phyloP scores from a whole-genome alignment of 1,140 invertebrate genomes.

The Centruroides vittatus region DNA sequence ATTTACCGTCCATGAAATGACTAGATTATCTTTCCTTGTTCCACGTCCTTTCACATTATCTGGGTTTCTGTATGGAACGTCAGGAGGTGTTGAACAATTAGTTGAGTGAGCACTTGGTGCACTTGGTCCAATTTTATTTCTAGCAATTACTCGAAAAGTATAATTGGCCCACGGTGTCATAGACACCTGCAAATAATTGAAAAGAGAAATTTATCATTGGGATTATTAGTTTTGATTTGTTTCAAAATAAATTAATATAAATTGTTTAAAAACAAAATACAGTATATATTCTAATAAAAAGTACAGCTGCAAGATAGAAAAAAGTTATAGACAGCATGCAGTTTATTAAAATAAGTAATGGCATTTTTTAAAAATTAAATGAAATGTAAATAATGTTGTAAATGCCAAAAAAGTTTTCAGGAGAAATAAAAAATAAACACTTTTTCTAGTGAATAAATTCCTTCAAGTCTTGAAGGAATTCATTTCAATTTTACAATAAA shows the following conservation, averaged over 20 bases:
- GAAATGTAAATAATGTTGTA: too few species aligned
- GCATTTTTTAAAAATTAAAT: too few species aligned
- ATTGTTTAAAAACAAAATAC: constrained; percentile 1
- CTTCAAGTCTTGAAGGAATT: too few species aligned
- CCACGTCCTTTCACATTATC: constrained; percentile 85
- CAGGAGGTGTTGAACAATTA: constrained; percentile 65
- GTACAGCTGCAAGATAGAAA: too few species aligned
- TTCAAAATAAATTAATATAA: background rate
- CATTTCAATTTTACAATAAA: too few species aligned
- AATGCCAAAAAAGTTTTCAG: too few species aligned
- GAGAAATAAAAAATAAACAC: too few species aligned
- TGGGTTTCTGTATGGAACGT: constrained; percentile 87
- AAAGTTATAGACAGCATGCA: too few species aligned
- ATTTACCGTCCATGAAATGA: constrained; percentile 85
- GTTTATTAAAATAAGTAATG: too few species aligned
- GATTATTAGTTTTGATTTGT: background rate
- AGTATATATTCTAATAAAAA: too few species aligned
- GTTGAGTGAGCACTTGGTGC: constrained; percentile 62
- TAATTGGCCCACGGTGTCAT: constrained; percentile 92
- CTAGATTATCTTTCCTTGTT: constrained; percentile 69
- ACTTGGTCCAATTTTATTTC: constrained; percentile 85
- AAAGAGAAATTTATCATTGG: background rate
- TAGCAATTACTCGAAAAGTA: constrained; percentile 84
- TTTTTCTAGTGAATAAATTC: too few species aligned
- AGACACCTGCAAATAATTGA: constrained; percentile 32